Conservation (phyloP, 2,888 invertebrate species). For the Dolichomitus sp. region DNA sequence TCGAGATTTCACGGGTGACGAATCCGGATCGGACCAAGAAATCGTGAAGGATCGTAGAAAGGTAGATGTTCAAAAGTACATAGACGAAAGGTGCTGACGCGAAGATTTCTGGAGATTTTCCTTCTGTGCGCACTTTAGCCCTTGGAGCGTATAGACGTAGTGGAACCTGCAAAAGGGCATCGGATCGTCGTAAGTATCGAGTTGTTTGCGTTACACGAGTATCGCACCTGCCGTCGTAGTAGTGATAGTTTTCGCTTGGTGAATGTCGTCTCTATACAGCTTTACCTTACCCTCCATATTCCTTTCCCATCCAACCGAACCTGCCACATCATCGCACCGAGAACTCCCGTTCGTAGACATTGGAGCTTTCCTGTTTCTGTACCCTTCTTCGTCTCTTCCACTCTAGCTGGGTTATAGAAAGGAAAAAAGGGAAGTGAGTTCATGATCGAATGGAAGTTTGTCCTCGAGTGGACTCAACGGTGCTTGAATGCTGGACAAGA, state of each 20-base stretch:
- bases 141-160: constrained; percentile 21
- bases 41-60: constrained; percentile 20
- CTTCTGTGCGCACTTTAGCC: constrained; percentile 47
- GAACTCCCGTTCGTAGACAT: constrained; percentile 7
- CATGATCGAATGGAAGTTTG: constrained; percentile 64
- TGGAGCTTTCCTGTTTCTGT: neutral
- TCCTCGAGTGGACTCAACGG: constrained; percentile 65
- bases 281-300: neutral
- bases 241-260: constrained; percentile 27
- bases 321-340: constrained; percentile 2
- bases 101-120: constrained; percentile 77
- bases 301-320: neutral
- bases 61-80: neutral
- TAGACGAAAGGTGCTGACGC: constrained; percentile 72
- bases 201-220: constrained; percentile 36
- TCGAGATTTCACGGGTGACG: constrained; percentile 36
- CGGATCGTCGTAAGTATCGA: constrained; percentile 48
- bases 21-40: constrained; percentile 28
- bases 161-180: constrained; percentile 7
- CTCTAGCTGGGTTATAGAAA: constrained; percentile 48
- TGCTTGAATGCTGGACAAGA: constrained; percentile 65
- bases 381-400: neutral
- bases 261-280: constrained; percentile 17
- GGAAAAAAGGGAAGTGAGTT: constrained; percentile 50
- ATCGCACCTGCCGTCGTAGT: constrained; percentile 34